Conservation (phyloP, 2,113 vertebrate species). For the human region DNA sequence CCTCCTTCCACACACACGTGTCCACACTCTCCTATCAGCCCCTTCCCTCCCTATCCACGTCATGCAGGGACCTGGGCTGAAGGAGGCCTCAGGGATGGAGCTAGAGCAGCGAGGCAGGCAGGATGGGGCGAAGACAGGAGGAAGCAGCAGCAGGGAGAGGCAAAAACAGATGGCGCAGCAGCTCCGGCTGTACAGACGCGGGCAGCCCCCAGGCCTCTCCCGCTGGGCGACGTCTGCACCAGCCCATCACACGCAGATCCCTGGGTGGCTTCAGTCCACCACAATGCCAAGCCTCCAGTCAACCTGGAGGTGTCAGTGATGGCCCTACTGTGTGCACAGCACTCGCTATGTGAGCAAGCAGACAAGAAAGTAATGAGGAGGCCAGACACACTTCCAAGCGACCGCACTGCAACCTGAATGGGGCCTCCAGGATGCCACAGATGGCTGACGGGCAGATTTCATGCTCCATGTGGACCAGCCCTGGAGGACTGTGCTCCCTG, state of each 20-base stretch:
- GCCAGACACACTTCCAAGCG: not conserved
- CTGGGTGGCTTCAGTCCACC: not conserved
- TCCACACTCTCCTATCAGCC: not conserved
- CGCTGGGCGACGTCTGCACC: not conserved
- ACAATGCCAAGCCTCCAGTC: too few species aligned
- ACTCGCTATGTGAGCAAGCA: rapidly evolving
- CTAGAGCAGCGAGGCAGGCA: not conserved
- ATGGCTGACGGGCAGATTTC: too few species aligned
- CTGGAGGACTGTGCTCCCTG: rapidly evolving
- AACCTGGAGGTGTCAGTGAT: too few species aligned
- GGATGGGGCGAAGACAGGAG: not conserved
- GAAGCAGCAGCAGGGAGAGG: not conserved
- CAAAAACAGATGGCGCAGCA: not conserved
- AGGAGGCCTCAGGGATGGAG: not conserved
- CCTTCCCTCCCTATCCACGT: conserved; percentile 48
- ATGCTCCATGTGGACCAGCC: rapidly evolving
- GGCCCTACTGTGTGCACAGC: not conserved
- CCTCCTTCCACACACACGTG: conserved; percentile 40
- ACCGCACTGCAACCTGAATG: rapidly evolving
- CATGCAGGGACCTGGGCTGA: not conserved
- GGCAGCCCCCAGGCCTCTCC: not conserved
- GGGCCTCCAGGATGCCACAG: not conserved
- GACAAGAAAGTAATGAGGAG: not conserved
- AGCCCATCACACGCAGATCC: not conserved
- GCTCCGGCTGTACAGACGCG: not conserved